phyloP scores from a whole-genome alignment of 2,888 invertebrate genomes.

The Eupithecia vulgata region DNA sequence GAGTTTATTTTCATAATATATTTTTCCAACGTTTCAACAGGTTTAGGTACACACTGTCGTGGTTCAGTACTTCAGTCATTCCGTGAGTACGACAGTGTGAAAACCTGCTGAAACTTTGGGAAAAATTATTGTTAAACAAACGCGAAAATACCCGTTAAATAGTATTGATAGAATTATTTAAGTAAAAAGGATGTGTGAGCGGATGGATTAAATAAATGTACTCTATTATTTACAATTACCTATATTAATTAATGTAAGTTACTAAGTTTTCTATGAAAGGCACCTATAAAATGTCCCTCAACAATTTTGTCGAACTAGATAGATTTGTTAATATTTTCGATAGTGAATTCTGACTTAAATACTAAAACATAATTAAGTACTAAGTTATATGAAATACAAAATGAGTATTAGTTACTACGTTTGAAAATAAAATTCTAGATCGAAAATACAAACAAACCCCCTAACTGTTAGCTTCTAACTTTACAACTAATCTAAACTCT shows the following conservation, averaged over 20 bases:
- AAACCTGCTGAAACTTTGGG: too few relatives aligned
- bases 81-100: too few relatives aligned
- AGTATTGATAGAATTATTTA: conserved; percentile 31
- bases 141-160: too few relatives aligned
- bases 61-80: too few relatives aligned
- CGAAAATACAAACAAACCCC: conserved; percentile 59
- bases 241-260: conserved; percentile 59
- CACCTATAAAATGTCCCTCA: conserved; percentile 80
- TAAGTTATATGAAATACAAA: conserved; percentile 25
- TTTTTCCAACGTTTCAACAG: too few relatives aligned
- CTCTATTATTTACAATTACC: conserved; percentile 74
- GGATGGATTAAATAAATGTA: conserved; percentile 78
- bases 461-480: conserved; percentile 69
- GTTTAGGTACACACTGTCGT: too few relatives aligned
- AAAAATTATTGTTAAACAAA: too few relatives aligned
- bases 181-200: conserved; percentile 61
- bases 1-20: too few relatives aligned
- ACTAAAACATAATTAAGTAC: conserved; percentile 41
- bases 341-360: conserved; percentile 48
- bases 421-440: conserved; percentile 47
- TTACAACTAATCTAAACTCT: conserved; percentile 77
- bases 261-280: conserved; percentile 76
- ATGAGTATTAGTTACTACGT: conserved; percentile 19
- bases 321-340: conserved; percentile 67
- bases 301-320: conserved; percentile 69